phyloP scores from a whole-genome alignment of 2,797 vertebrate genomes.

The Hylomyscus alleni region DNA sequence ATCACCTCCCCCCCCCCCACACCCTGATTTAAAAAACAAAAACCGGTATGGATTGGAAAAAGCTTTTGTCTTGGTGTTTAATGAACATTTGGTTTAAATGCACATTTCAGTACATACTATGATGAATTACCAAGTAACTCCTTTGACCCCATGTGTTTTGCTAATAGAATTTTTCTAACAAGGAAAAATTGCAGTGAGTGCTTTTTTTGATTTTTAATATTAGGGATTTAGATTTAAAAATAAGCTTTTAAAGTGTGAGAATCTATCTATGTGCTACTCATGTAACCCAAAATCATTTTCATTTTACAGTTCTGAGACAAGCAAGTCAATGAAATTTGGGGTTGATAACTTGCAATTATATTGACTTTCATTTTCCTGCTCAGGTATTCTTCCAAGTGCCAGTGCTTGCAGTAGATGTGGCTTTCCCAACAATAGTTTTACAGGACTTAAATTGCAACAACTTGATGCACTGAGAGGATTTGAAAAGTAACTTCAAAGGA shows the following conservation, averaged over 20 bases:
- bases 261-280: constrained; percentile 46
- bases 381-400: constrained; percentile 83
- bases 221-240: constrained; percentile 71
- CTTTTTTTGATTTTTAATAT: constrained; percentile 56
- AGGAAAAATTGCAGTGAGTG: constrained; percentile 49
- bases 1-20: too few species aligned
- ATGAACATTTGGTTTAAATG: constrained; percentile 37
- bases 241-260: constrained; percentile 66
- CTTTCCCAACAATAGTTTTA: constrained; percentile 78
- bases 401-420: constrained; percentile 76
- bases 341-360: constrained; percentile 85
- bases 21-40: neutral
- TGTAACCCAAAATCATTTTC: constrained; percentile 81
- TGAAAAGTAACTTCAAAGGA: constrained; percentile 58
- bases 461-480: constrained; percentile 27
- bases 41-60: neutral
- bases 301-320: constrained; percentile 72
- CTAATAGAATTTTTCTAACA: constrained; percentile 26
- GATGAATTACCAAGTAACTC: neutral
- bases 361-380: constrained; percentile 86
- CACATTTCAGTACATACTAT: neutral
- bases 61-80: neutral
- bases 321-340: constrained; percentile 83
- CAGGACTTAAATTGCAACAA: constrained; percentile 58
- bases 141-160: constrained; percentile 12